A percentile compares a stretch with the other conserved stretches of the same genome.
These are phyloP conservation scores for Misgurnus anguillicaudatus DNA, from an alignment of 2,113 vertebrate genomes.

Conservation along the genomic window DNA sequence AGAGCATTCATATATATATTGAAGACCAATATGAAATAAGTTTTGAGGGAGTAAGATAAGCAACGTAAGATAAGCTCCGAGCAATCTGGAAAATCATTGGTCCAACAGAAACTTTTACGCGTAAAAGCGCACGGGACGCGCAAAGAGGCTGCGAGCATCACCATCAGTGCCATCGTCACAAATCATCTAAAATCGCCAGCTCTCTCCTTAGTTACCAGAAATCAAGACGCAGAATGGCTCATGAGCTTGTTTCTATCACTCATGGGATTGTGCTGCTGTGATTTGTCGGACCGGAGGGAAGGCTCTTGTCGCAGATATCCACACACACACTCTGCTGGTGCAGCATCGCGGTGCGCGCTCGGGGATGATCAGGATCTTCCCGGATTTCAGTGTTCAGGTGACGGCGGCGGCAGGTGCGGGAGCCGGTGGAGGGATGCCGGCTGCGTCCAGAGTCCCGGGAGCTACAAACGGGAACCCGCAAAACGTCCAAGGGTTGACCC, in stretches of 20 bases:
- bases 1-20: background rate
- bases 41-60: background rate
- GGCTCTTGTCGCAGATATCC: slow-evolving; percentile 64
- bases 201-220: slow-evolving; percentile 49
- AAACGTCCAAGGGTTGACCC: slow-evolving; percentile 89
- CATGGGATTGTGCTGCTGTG: slow-evolving; percentile 84
- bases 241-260: slow-evolving; percentile 70
- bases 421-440: slow-evolving; percentile 85
- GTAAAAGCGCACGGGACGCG: slow-evolving; percentile 33
- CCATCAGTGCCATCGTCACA: slow-evolving; percentile 62
- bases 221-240: slow-evolving; percentile 63
- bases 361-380: slow-evolving; percentile 98
- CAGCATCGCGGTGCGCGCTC: slow-evolving; percentile 61
- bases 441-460: slow-evolving; percentile 84
- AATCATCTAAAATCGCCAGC: slow-evolving; percentile 57
- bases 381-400: slow-evolving; percentile 99
- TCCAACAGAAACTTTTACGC: slow-evolving; percentile 10
- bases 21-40: background rate
- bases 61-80: background rate
- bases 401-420: slow-evolving; percentile 88
- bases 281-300: slow-evolving; percentile 77
- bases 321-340: slow-evolving; percentile 67
- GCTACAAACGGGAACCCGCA: slow-evolving; percentile 91
- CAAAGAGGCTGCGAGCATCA: slow-evolving; percentile 60
- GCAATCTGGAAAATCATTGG: background rate